These are phyloP conservation scores for Heliconius melpomene DNA, from an alignment of 1,140 invertebrate species.

Conservation along the genomic window DNA sequence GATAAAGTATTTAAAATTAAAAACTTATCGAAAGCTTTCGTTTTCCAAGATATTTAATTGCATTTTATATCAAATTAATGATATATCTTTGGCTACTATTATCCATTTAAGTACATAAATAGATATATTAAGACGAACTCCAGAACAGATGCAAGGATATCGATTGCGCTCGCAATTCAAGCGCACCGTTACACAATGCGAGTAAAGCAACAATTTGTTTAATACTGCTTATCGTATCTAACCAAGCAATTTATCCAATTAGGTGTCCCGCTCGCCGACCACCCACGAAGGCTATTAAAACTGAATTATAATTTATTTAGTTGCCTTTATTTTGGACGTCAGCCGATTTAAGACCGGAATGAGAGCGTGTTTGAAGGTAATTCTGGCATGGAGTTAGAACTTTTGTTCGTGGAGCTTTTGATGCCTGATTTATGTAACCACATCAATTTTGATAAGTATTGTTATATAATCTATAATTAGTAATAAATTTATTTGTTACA, in stretches of 20 bases:
- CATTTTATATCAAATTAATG: not conserved
- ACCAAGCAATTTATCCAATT: slow-evolving; percentile 77
- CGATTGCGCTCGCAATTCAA: slow-evolving; percentile 24
- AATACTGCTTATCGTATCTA: slow-evolving; percentile 75
- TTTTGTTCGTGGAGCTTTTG: slow-evolving; percentile 21
- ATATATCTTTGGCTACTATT: not conserved
- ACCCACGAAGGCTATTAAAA: slow-evolving; percentile 75
- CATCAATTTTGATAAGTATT: not conserved
- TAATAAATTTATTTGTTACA: no score
- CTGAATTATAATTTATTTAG: slow-evolving; percentile 78
- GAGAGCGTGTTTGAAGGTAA: slow-evolving; percentile 33
- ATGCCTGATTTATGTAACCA: slow-evolving; percentile 23
- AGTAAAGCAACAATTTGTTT: slow-evolving; percentile 68
- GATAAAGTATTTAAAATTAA: no score
- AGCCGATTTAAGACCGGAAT: slow-evolving; percentile 48
- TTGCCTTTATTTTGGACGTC: slow-evolving; percentile 67
- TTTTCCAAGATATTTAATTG: not conserved
- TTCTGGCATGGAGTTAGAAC: slow-evolving; percentile 26
- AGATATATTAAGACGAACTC: not conserved
- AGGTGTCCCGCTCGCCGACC: slow-evolving; percentile 62
- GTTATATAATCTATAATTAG: not conserved
- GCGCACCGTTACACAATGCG: slow-evolving; percentile 44
- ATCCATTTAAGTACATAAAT: not conserved
- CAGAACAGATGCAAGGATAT: not conserved
- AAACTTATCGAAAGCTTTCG: no score